Conservation (phyloP, 1,140 invertebrate genomes). For the Aradophagus sp. region DNA sequence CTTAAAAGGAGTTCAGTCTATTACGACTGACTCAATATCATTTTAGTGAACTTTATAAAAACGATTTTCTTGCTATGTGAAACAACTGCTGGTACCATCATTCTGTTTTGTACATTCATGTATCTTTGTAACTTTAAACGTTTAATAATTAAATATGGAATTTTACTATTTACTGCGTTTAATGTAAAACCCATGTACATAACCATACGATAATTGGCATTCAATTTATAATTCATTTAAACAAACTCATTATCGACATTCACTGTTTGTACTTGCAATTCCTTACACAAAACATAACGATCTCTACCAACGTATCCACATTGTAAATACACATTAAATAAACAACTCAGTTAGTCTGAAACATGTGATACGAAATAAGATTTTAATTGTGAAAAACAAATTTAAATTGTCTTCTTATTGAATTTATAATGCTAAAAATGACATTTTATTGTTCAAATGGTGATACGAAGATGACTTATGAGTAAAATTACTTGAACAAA, state of each 20-base stretch:
- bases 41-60: not conserved
- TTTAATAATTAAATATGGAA: too few relatives aligned
- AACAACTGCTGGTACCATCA: slow-evolving; percentile 45
- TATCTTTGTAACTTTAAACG: slow-evolving; percentile 22
- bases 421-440: slow-evolving; percentile 24
- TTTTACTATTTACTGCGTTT: too few relatives aligned
- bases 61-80: slow-evolving; percentile 16
- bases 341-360: slow-evolving; percentile 29
- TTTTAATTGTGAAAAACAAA: slow-evolving; percentile 35
- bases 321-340: slow-evolving; percentile 41
- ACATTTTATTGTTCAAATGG: slow-evolving; percentile 40
- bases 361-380: slow-evolving; percentile 37
- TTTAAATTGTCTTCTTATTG: slow-evolving; percentile 24
- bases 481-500: slow-evolving; percentile 48
- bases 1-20: too few relatives aligned
- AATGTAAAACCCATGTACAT: too few relatives aligned
- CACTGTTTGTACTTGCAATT: slow-evolving; percentile 27
- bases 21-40: not conserved
- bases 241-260: slow-evolving; percentile 13
- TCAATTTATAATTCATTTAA: too few relatives aligned
- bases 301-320: slow-evolving; percentile 38
- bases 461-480: slow-evolving; percentile 15
- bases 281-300: slow-evolving; percentile 12
- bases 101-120: slow-evolving; percentile 27
- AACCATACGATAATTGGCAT: too few relatives aligned